Percentiles rank a stretch among this genome's conserved stretches.
Conservation (phyloP, 1,140 invertebrate species). For the Drosophila ficusphila region DNA sequence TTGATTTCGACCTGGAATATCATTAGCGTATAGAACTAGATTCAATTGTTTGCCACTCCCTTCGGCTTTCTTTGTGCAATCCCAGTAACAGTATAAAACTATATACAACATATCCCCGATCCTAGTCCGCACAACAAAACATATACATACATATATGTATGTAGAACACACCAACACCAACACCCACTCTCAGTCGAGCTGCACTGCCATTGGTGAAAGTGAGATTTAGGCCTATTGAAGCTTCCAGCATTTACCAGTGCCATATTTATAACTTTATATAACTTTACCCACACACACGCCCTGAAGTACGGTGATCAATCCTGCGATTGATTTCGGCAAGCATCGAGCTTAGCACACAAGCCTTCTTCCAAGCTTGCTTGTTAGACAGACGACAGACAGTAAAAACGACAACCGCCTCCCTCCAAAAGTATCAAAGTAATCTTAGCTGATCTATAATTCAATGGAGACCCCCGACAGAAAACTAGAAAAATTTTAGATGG, state of each 20-base stretch:
- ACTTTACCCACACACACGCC: conserved; percentile 13
- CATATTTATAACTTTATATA: conserved; percentile 46
- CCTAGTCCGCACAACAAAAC: conserved; percentile 1
- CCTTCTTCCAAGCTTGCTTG: conserved; percentile 49
- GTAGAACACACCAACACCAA: not conserved
- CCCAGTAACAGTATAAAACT: not conserved
- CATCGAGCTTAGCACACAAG: conserved; percentile 70
- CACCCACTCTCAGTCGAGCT: conserved; percentile 26
- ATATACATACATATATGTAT: not conserved
- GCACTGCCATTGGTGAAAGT: conserved; percentile 47
- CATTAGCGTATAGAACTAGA: conserved; percentile 41
- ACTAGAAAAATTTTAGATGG: not conserved
- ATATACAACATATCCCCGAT: conserved; percentile 17
- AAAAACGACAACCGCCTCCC: conserved; percentile 35
- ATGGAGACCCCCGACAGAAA: not conserved
- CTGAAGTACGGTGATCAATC: conserved; percentile 1
- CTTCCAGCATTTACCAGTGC: conserved; percentile 52
- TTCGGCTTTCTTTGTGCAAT: not conserved
- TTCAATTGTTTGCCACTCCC: conserved; percentile 13
- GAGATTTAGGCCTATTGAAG: conserved; percentile 49
- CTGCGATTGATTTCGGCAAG: conserved; percentile 12
- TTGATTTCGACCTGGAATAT: conserved; percentile 21
- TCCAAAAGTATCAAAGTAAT: conserved; percentile 27
- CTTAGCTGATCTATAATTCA: conserved; percentile 21
- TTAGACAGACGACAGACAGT: conserved; percentile 9